These are phyloP conservation scores for Thecophora atra DNA, from an alignment of 2,888 invertebrate genomes.

Conservation along the genomic window DNA sequence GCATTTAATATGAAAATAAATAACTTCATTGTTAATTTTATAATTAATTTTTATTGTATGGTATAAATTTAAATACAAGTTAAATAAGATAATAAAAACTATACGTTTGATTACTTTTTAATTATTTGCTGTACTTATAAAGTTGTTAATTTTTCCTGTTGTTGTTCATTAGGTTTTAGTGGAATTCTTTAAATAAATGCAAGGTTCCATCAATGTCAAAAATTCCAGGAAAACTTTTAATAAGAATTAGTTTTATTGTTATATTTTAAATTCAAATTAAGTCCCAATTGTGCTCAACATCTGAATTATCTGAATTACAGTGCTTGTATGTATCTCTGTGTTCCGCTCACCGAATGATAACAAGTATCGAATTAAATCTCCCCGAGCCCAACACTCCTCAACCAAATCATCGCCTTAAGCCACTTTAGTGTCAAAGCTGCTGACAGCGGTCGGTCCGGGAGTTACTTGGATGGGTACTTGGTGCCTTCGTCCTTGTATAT, in stretches of 20 bases:
- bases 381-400: no score
- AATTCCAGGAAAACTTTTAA: background rate
- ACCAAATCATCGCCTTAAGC: slow-evolving; percentile 61
- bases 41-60: no score
- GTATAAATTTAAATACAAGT: no score
- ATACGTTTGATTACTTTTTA: no score
- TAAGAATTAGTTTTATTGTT: background rate
- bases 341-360: background rate
- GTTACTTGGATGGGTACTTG: slow-evolving; percentile 30
- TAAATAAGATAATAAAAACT: no score
- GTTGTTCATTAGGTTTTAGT: no score
- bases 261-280: background rate
- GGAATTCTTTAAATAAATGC: background rate
- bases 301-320: no score
- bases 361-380: slow-evolving; percentile 27
- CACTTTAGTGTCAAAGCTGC: slow-evolving; percentile 63
- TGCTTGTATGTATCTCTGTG: no score
- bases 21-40: no score
- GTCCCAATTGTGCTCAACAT: background rate
- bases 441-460: slow-evolving; percentile 57
- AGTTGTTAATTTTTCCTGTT: no score
- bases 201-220: background rate
- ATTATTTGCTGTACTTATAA: no score
- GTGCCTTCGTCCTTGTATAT: background rate
- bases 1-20: no score